These are phyloP conservation scores for Neodiprion virginianus DNA, from an alignment of 1,140 invertebrate genomes.

Conservation along the genomic window DNA sequence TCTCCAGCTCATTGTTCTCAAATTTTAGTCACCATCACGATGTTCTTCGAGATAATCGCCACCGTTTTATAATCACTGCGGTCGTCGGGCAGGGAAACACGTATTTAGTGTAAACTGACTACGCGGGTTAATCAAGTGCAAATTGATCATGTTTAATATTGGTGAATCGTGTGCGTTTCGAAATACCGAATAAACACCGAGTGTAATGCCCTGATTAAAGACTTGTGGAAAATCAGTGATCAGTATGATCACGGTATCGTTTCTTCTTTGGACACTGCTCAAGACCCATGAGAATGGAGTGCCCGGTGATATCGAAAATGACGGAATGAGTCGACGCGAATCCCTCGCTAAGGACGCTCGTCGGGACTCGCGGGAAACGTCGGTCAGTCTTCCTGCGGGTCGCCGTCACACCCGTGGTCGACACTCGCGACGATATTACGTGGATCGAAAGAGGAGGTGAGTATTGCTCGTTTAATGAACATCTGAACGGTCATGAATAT, in stretches of 20 bases:
- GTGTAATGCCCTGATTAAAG: not conserved
- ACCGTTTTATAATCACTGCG: too few species aligned
- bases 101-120: too few species aligned
- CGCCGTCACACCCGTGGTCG: conserved; percentile 41
- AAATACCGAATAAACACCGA: not conserved
- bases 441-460: conserved; percentile 53
- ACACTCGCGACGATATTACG: conserved; percentile 49
- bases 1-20: too few species aligned
- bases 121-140: too few species aligned
- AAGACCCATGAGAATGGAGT: conserved; percentile 25
- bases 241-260: conserved; percentile 46
- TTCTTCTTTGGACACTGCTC: conserved; percentile 47
- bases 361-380: conserved; percentile 46
- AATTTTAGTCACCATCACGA: too few species aligned
- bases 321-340: conserved; percentile 10
- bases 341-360: conserved; percentile 34
- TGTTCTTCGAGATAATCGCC: too few species aligned
- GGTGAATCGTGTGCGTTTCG: too few species aligned
- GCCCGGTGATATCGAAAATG: conserved; percentile 11
- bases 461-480: conserved; percentile 18
- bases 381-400: conserved; percentile 29
- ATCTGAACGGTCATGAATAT: too few species aligned
- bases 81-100: too few species aligned
- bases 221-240: not conserved
- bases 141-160: too few species aligned